These are phyloP conservation scores for Penaeus indicus DNA, from an alignment of 1,140 invertebrate genomes.

Conservation along the genomic window DNA sequence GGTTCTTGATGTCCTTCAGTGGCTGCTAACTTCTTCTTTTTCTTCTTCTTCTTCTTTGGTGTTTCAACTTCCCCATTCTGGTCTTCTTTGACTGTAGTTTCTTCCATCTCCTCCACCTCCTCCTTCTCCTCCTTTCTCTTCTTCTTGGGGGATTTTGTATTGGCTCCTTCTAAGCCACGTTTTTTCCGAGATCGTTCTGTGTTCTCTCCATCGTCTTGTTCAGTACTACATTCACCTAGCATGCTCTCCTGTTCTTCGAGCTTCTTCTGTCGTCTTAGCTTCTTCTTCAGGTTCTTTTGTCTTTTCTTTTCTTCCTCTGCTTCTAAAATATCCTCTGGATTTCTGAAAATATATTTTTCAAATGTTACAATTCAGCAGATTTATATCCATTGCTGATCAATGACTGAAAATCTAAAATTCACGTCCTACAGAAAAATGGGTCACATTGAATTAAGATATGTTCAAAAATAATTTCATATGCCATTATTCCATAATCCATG, in stretches of 20 bases:
- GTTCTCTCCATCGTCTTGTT: not conserved
- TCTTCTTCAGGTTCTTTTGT: slow-evolving; percentile 48
- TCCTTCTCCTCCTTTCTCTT: slow-evolving; percentile 38
- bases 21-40: slow-evolving; percentile 66
- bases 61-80: not conserved
- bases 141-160: not conserved
- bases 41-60: slow-evolving; percentile 67
- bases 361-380: slow-evolving; percentile 3
- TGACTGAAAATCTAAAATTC: too few relatives aligned
- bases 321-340: slow-evolving; percentile 51
- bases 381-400: not conserved
- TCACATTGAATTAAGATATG: not conserved
- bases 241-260: slow-evolving; percentile 62
- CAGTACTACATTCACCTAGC: slow-evolving; percentile 35
- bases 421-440: not conserved
- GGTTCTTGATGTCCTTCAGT: not conserved
- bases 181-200: not conserved
- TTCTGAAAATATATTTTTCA: slow-evolving; percentile 36
- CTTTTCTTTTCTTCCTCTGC: slow-evolving; percentile 54
- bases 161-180: not conserved
- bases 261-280: slow-evolving; percentile 49
- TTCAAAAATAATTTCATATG: too few relatives aligned
- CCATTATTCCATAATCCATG: too few relatives aligned
- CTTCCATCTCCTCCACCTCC: not conserved
- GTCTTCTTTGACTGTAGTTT: not conserved